Evolutionary conservation across 23 tunicate genomes (phyloP).

Genomic region (Ascidia mentula): DNA sequence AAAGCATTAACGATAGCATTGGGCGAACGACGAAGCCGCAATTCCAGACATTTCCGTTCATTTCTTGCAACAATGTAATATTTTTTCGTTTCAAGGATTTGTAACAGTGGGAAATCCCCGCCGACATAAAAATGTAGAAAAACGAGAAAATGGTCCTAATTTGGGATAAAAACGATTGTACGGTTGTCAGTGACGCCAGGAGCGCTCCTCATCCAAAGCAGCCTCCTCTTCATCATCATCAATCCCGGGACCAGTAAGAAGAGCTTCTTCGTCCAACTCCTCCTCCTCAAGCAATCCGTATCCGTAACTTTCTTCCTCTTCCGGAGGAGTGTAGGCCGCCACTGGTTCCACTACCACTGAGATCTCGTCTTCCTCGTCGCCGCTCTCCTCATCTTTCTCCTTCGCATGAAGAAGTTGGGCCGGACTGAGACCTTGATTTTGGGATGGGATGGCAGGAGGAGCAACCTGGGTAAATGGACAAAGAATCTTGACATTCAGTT

Average conservation of each 20-base stretch:
- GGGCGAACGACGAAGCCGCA: too few species aligned
- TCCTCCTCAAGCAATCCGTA: conserved; percentile 62
- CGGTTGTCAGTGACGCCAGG: conserved; percentile 63
- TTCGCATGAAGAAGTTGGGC: background rate
- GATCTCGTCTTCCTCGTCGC: conserved; percentile 65
- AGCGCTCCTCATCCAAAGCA: conserved; percentile 45
- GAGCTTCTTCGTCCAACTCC: conserved; percentile 87
- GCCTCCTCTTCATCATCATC: conserved; percentile 68
- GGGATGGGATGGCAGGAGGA: conserved; percentile 6
- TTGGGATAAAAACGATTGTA: background rate
- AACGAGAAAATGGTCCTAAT: too few species aligned
- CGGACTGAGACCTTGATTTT: background rate
- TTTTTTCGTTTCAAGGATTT: too few species aligned
- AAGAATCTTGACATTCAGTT: too few species aligned
- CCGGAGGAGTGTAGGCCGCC: conserved; percentile 37
- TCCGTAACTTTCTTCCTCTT: conserved; percentile 58
- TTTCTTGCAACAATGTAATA: too few species aligned
- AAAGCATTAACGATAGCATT: too few species aligned
- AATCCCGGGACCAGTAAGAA: conserved; percentile 65
- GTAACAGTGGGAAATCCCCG: too few species aligned
- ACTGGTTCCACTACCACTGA: conserved; percentile 55
- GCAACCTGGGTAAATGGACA: background rate
- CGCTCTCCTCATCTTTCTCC: conserved; percentile 51
- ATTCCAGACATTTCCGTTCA: too few species aligned
- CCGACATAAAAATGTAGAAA: too few species aligned